phyloP scores from a whole-genome alignment of 2,113 vertebrate species.

The Laterallus jamaicensis region DNA sequence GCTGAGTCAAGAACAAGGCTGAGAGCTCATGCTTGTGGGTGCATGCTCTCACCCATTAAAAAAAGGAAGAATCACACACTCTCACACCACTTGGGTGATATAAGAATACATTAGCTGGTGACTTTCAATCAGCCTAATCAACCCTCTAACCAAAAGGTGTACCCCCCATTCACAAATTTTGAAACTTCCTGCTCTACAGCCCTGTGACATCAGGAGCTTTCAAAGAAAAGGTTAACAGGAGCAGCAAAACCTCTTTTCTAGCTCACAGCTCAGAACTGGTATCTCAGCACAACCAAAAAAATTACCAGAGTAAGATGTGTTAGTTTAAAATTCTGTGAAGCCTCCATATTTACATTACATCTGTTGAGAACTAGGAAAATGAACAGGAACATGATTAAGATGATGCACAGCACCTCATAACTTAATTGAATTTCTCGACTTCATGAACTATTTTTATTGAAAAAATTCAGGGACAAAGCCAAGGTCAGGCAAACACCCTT shows the following conservation, averaged over 20 bases:
- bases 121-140: neutral
- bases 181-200: neutral
- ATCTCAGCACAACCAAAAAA: neutral
- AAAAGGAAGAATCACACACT: neutral
- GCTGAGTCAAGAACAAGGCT: neutral
- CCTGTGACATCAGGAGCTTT: neutral
- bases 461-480: neutral
- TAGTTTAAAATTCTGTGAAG: neutral
- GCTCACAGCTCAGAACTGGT: neutral
- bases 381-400: constrained; percentile 7
- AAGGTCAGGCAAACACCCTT: neutral
- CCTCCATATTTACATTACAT: neutral
- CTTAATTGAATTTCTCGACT: neutral
- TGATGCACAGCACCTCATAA: neutral
- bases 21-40: neutral
- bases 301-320: neutral
- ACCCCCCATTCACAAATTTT: neutral
- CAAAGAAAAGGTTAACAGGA: neutral
- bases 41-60: neutral
- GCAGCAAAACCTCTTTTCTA: neutral
- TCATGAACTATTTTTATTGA: neutral
- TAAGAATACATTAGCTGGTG: neutral
- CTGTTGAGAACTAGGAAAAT: neutral
- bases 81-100: neutral
- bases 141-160: neutral